A percentile compares a stretch with the other conserved stretches of the same genome.
These are phyloP conservation scores for Melanophora roralis DNA, from an alignment of 2,888 invertebrate species.

Conservation along the genomic window DNA sequence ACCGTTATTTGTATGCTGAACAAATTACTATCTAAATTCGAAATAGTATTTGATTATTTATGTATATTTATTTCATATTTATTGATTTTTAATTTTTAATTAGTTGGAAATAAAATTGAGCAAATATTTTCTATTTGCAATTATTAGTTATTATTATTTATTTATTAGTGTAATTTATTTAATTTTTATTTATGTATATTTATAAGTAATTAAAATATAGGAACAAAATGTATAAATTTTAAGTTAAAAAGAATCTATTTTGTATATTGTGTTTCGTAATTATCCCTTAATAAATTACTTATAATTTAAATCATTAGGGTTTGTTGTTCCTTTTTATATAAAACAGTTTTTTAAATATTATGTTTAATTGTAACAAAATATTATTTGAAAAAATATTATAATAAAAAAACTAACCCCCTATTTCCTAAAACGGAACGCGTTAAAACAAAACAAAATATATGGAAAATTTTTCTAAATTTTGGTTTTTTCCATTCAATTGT, in stretches of 20 bases:
- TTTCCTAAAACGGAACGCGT: neutral
- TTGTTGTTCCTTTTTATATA: neutral
- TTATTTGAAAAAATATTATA: neutral
- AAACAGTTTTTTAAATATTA: constrained; percentile 28
- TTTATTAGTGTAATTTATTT: neutral
- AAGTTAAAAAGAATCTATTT: neutral
- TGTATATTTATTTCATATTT: neutral
- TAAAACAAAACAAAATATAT: constrained; percentile 17
- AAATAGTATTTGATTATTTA: constrained; percentile 1
- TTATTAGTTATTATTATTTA: neutral
- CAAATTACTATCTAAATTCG: neutral
- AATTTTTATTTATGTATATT: neutral
- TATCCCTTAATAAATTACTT: too few species aligned
- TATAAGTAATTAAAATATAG: neutral
- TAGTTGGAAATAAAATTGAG: neutral
- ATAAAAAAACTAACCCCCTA: neutral
- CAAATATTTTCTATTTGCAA: neutral
- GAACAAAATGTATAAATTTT: neutral
- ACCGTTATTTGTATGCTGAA: neutral
- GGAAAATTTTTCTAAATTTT: too few species aligned
- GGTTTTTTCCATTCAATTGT: too few species aligned
- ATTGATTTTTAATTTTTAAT: too few species aligned
- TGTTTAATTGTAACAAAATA: constrained; percentile 32
- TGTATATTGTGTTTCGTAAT: too few species aligned
- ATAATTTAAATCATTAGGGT: constrained; percentile 1